Evolutionary conservation across 2,797 vertebrate genomes (phyloP).

Genomic region (Champsocephalus esox): DNA sequence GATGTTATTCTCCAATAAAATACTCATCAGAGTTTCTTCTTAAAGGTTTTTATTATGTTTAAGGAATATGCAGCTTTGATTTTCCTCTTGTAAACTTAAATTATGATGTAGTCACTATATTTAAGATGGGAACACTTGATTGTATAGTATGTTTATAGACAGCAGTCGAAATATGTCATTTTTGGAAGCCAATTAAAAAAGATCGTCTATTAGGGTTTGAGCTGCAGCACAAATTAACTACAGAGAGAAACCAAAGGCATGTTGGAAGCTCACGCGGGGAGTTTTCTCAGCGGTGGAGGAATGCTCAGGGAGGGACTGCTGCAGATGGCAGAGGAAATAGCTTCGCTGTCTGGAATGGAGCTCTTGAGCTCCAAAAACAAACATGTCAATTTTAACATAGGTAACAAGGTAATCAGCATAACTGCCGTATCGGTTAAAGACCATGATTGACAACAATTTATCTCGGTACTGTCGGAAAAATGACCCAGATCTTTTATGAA

Average conservation of each 20-base stretch:
- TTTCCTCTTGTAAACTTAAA: slow-evolving; percentile 38
- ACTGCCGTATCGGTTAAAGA: slow-evolving; percentile 29
- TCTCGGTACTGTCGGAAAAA: slow-evolving; percentile 13
- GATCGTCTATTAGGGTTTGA: slow-evolving; percentile 63
- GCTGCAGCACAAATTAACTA: slow-evolving; percentile 71
- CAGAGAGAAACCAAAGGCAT: slow-evolving; percentile 81
- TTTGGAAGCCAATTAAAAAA: slow-evolving; percentile 60
- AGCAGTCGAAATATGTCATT: slow-evolving; percentile 45
- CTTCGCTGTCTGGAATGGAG: slow-evolving; percentile 80
- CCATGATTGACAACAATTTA: slow-evolving; percentile 10
- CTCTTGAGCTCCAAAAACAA: slow-evolving; percentile 82
- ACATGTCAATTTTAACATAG: slow-evolving; percentile 71
- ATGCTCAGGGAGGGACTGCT: slow-evolving; percentile 86
- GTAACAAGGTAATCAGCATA: slow-evolving; percentile 42
- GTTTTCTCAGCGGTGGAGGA: slow-evolving; percentile 86
- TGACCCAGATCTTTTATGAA: slow-evolving; percentile 37
- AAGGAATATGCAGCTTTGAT: slow-evolving; percentile 29
- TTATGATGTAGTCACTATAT: slow-evolving; percentile 42
- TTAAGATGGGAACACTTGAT: slow-evolving; percentile 63
- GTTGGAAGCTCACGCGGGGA: slow-evolving; percentile 81
- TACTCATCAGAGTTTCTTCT: slow-evolving; percentile 22
- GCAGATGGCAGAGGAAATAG: slow-evolving; percentile 86
- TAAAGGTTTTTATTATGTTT: slow-evolving; percentile 19
- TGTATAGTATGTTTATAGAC: slow-evolving; percentile 66
- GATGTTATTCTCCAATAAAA: slow-evolving; percentile 51